Conservation (phyloP, 2,113 vertebrate genomes). For the Python bivittatus region DNA sequence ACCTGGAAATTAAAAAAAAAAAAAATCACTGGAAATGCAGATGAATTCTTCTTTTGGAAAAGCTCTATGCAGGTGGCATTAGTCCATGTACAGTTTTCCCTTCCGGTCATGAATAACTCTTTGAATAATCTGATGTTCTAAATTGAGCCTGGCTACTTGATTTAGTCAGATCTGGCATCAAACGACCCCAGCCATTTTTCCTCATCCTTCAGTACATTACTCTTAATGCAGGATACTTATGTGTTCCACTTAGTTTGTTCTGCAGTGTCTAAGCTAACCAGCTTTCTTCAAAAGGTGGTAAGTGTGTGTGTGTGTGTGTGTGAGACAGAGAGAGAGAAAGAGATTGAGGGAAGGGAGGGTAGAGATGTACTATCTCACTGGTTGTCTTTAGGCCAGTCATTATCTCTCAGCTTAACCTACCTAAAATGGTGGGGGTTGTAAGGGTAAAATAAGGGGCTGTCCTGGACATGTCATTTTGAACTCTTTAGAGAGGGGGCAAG, state of each 20-base stretch:
- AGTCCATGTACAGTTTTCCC: background rate
- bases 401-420: background rate
- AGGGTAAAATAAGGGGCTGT: background rate
- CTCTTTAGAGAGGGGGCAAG: background rate
- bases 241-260: background rate
- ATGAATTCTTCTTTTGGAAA: background rate
- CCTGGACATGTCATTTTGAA: background rate
- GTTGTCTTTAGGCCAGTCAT: no score
- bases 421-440: background rate
- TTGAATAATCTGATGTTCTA: background rate
- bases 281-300: background rate
- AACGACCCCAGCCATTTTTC: background rate
- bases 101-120: background rate
- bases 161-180: background rate
- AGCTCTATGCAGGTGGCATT: background rate
- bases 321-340: rapidly evolving
- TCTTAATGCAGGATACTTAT: background rate
- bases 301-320: no score
- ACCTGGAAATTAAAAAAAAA: background rate
- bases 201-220: background rate
- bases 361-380: no score
- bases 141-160: background rate
- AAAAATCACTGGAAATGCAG: background rate
- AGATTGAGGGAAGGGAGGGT: no score
- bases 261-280: background rate